These are phyloP conservation scores for Desoria tigrina DNA, from an alignment of 2,888 invertebrate genomes.

Conservation along the genomic window DNA sequence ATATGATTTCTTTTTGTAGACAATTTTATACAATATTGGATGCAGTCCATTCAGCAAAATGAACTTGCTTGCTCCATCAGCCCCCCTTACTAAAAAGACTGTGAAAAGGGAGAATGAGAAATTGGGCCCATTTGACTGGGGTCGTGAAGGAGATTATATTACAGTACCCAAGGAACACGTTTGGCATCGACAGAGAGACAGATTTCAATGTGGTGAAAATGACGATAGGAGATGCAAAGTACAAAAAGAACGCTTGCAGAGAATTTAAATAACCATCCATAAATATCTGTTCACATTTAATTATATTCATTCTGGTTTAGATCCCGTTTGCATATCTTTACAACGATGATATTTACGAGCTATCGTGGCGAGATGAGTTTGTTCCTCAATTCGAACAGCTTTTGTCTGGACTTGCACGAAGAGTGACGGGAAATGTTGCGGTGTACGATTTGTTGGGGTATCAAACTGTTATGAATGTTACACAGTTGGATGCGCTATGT, in stretches of 20 bases:
- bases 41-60: slow-evolving; percentile 13
- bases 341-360: slow-evolving; percentile 38
- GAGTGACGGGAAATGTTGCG: slow-evolving; percentile 47
- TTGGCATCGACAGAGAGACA: slow-evolving; percentile 7
- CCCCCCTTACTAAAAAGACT: neutral
- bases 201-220: slow-evolving; percentile 11
- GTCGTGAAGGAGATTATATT: neutral
- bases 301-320: no score
- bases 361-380: slow-evolving; percentile 44
- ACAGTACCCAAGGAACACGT: slow-evolving; percentile 7
- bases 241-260: no score
- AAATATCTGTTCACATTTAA: no score
- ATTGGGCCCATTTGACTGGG: no score
- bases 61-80: slow-evolving; percentile 1
- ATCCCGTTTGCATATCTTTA: slow-evolving; percentile 37
- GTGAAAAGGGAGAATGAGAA: neutral
- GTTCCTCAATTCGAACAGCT: slow-evolving; percentile 52
- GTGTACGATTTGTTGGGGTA: slow-evolving; percentile 46
- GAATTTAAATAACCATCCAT: no score
- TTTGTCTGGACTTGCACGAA: slow-evolving; percentile 37
- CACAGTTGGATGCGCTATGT: slow-evolving; percentile 35
- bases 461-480: slow-evolving; percentile 27
- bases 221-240: no score
- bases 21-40: neutral
- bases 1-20: no score